phyloP scores from a whole-genome alignment of 35 echinoderm and acorn worm genomes.

The Ophioderma brevispina region DNA sequence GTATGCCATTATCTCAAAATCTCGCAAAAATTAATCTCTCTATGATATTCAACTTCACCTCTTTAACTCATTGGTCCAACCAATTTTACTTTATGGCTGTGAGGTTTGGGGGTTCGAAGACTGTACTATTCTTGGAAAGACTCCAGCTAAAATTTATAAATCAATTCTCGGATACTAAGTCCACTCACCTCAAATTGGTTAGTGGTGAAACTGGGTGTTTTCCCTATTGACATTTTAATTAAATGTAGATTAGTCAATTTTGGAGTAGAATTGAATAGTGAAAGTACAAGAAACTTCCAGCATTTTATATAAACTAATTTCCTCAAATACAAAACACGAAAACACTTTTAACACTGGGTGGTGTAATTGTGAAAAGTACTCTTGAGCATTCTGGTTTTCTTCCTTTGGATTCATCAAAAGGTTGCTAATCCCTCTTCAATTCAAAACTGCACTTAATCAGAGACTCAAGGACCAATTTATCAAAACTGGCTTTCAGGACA shows the following conservation, averaged over 20 bases:
- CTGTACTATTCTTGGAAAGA: neutral
- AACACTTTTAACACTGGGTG: neutral
- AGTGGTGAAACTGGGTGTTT: neutral
- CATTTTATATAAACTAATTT: too few relatives aligned
- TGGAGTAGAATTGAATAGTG: neutral
- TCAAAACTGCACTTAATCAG: neutral
- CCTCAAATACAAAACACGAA: neutral
- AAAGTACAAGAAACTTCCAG: too few relatives aligned
- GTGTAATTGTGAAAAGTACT: neutral
- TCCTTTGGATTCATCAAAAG: neutral
- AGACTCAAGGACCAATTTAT: neutral
- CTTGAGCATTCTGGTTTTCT: neutral
- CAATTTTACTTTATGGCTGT: neutral
- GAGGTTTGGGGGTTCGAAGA: neutral
- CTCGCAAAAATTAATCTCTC: neutral
- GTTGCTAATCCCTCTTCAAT: neutral
- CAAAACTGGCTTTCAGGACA: neutral
- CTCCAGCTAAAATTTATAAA: neutral
- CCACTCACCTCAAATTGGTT: neutral
- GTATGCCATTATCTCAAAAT: neutral
- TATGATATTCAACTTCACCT: neutral
- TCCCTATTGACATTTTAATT: neutral
- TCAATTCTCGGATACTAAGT: neutral
- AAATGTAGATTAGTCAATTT: constrained; percentile 1
- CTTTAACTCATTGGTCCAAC: neutral